phyloP scores from a whole-genome alignment of 2,797 vertebrate species.

The Jordanella pulchra region DNA sequence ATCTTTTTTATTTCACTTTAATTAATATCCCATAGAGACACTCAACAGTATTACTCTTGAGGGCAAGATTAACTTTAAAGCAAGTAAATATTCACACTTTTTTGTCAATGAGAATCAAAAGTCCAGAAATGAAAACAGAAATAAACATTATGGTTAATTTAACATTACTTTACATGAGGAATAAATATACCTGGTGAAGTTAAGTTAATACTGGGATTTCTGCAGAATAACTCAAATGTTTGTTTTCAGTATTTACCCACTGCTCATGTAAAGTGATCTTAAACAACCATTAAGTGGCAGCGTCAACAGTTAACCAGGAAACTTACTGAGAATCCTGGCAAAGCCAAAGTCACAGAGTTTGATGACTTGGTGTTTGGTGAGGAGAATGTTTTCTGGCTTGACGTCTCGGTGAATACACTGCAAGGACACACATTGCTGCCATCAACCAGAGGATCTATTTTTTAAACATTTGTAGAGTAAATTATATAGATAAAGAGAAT shows the following conservation, averaged over 20 bases:
- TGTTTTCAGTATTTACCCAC: neutral
- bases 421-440: conserved; percentile 5
- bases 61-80: neutral
- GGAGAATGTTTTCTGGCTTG: conserved; percentile 96
- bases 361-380: conserved; percentile 93
- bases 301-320: neutral
- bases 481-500: neutral
- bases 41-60: neutral
- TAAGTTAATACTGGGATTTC: neutral
- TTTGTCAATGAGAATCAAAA: neutral
- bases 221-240: neutral
- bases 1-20: neutral
- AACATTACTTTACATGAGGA: neutral
- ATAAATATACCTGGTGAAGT: neutral
- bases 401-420: conserved; percentile 97
- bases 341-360: conserved; percentile 98
- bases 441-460: neutral
- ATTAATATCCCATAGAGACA: neutral
- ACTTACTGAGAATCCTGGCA: conserved; percentile 93
- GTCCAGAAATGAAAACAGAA: neutral
- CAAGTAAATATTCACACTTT: neutral
- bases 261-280: neutral
- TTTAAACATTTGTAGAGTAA: neutral
- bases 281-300: neutral
- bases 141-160: neutral